These are phyloP conservation scores for Oxyruncus cristatus DNA, from an alignment of 2,113 vertebrate genomes.

Conservation along the genomic window DNA sequence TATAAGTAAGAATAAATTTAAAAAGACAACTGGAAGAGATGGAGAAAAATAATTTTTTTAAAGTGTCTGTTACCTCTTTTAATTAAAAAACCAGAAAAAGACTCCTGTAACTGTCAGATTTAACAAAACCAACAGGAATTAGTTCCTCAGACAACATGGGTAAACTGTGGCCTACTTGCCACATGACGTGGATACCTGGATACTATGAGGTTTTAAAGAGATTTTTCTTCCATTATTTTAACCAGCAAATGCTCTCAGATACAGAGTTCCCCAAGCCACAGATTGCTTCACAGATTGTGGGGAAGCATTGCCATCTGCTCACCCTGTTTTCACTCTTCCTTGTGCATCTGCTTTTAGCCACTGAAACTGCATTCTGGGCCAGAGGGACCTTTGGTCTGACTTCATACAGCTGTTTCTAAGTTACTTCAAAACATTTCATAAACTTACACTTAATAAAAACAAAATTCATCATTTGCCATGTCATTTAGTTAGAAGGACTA, in stretches of 20 bases:
- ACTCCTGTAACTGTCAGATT: not conserved
- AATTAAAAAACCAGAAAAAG: not conserved
- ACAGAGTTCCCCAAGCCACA: not conserved
- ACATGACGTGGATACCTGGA: not conserved
- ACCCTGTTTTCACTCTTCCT: not conserved
- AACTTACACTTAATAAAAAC: not conserved
- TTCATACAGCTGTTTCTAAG: not conserved
- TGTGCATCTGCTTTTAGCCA: constrained; percentile 7
- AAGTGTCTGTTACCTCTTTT: not conserved
- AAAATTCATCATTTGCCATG: not conserved
- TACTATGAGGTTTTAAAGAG: not conserved
- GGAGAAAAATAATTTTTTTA: not conserved
- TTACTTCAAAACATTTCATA: constrained; percentile 15
- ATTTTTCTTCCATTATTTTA: not conserved
- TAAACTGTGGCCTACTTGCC: not conserved
- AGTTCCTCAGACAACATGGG: not conserved
- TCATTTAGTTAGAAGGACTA: constrained; percentile 25
- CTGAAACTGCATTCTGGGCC: not conserved
- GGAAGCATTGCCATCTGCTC: not conserved
- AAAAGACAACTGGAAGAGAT: not conserved
- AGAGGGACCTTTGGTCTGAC: constrained; percentile 43
- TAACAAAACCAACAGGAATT: not conserved
- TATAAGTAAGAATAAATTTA: not conserved
- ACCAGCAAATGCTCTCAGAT: not conserved
- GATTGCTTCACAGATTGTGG: not conserved